These are phyloP conservation scores for Lobophora halterata DNA, from an alignment of 2,888 invertebrate genomes.

Conservation along the genomic window DNA sequence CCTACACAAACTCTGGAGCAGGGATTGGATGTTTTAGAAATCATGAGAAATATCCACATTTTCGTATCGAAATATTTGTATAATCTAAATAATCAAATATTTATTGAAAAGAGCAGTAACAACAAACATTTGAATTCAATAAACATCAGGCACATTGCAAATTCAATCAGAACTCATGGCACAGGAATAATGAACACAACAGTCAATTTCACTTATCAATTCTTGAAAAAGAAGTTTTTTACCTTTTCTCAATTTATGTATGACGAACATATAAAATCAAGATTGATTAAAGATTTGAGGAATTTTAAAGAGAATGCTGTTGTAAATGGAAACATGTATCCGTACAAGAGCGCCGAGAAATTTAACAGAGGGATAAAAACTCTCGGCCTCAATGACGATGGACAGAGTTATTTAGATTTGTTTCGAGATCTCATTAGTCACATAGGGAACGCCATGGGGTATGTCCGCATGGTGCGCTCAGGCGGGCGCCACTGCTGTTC, in stretches of 20 bases:
- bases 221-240: constrained; percentile 94
- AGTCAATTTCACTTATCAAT: constrained; percentile 96
- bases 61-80: constrained; percentile 97
- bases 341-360: constrained; percentile 95
- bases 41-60: constrained; percentile 97
- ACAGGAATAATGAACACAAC: constrained; percentile 98
- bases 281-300: constrained; percentile 93
- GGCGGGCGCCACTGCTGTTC: constrained; percentile 96
- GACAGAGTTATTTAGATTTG: constrained; percentile 94
- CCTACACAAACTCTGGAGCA: constrained; percentile 98
- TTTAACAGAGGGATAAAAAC: constrained; percentile 95
- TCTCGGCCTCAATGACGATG: constrained; percentile 90
- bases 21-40: constrained; percentile 97
- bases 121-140: constrained; percentile 98
- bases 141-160: constrained; percentile 96
- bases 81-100: constrained; percentile 97
- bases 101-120: constrained; percentile 94
- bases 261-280: constrained; percentile 98
- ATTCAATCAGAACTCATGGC: constrained; percentile 98
- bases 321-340: constrained; percentile 85
- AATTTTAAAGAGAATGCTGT: constrained; percentile 88
- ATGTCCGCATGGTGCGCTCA: constrained; percentile 95
- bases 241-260: constrained; percentile 98
- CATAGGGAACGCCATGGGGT: constrained; percentile 98
- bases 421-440: constrained; percentile 96